These are phyloP conservation scores for Acrossocheilus wenchowensis DNA, from an alignment of 2,797 vertebrate genomes.

Conservation along the genomic window DNA sequence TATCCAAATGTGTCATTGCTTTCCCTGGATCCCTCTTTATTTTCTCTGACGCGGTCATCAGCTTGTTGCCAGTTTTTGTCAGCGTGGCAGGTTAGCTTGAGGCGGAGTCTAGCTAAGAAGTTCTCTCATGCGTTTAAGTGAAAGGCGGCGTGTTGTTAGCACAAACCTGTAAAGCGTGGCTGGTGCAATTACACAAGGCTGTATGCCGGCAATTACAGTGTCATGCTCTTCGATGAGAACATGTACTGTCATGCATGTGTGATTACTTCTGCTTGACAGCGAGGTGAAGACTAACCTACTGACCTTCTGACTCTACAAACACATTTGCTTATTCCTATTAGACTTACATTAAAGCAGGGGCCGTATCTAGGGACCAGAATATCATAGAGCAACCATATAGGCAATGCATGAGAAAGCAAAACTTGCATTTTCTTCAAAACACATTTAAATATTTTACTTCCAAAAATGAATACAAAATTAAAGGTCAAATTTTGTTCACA, in stretches of 20 bases:
- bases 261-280: background rate
- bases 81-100: conserved; percentile 61
- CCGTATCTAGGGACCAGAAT: background rate
- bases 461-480: background rate
- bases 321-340: conserved; percentile 11
- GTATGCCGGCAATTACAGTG: conserved; percentile 35
- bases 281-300: background rate
- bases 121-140: conserved; percentile 57
- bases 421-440: background rate
- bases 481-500: background rate
- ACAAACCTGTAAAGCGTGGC: conserved; percentile 47
- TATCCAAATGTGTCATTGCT: background rate
- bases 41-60: conserved; percentile 66
- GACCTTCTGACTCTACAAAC: conserved; percentile 16
- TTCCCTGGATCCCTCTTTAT: background rate
- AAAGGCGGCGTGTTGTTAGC: conserved; percentile 53
- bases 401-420: background rate
- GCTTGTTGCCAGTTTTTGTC: conserved; percentile 66
- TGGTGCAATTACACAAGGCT: conserved; percentile 51
- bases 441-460: background rate
- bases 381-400: background rate
- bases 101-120: conserved; percentile 56
- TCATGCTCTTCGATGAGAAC: conserved; percentile 53
- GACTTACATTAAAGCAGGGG: background rate
- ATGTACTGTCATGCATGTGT: conserved; percentile 15